Conservation (phyloP, 2,797 vertebrate species). For the Mormyrops boulengeri region DNA sequence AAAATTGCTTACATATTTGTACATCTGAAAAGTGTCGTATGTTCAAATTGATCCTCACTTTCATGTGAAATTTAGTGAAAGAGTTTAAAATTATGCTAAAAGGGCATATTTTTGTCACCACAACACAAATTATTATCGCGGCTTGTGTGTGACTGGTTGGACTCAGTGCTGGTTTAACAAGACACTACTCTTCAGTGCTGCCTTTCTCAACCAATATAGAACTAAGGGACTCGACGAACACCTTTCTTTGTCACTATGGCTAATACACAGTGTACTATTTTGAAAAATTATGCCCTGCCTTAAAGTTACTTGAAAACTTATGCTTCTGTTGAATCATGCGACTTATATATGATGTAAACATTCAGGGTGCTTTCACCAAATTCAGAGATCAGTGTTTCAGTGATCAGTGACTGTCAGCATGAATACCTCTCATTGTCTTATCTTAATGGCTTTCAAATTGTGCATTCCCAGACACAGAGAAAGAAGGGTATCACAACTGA, state of each 20-base stretch:
- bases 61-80: not conserved
- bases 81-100: not conserved
- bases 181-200: not conserved
- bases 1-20: not conserved
- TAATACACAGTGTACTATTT: not conserved
- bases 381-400: slow-evolving; percentile 25
- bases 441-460: slow-evolving; percentile 46
- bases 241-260: not conserved
- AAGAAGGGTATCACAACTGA: slow-evolving; percentile 42
- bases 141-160: not conserved
- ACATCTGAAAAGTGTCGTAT: not conserved
- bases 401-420: slow-evolving; percentile 37
- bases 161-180: not conserved
- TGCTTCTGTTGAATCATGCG: not conserved
- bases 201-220: not conserved
- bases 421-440: slow-evolving; percentile 50
- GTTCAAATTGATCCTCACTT: not conserved
- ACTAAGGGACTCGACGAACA: not conserved
- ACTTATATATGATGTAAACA: not conserved
- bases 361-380: not conserved
- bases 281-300: not conserved
- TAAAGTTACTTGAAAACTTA: not conserved
- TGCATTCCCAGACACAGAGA: slow-evolving; percentile 46
- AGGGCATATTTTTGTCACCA: not conserved
- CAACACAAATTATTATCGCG: not conserved